Evolutionary conservation across 2,113 vertebrate genomes (phyloP).

Genomic region (Thunnus thynnus): DNA sequence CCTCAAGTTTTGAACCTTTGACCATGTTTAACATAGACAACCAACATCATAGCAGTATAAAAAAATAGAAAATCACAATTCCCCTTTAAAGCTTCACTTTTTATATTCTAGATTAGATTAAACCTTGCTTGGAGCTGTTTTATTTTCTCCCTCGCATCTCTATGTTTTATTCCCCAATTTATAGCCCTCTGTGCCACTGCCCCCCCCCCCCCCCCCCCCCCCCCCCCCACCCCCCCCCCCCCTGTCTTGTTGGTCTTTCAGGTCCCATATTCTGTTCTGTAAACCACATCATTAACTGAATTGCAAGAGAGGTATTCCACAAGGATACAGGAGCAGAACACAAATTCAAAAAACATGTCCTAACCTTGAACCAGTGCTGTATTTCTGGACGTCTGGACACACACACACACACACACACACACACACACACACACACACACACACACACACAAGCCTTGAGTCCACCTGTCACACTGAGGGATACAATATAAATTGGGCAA

Average conservation of each 20-base stretch:
- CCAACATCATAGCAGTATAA: too few relatives aligned
- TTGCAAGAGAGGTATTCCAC: slow-evolving; percentile 2
- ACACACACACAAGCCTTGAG: not conserved
- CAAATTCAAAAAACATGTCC: slow-evolving; percentile 14
- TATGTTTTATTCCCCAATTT: not conserved
- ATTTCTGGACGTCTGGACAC: slow-evolving; percentile 25
- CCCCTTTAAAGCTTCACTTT: slow-evolving; percentile 3
- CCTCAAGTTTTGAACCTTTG: too few relatives aligned
- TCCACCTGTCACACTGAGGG: slow-evolving; percentile 11
- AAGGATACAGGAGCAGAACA: not conserved
- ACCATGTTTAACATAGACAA: too few relatives aligned
- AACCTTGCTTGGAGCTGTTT: not conserved
- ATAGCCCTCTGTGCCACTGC: not conserved
- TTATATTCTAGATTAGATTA: not conserved
- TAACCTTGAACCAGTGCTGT: slow-evolving; percentile 66
- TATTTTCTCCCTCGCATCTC: not conserved
- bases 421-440: slow-evolving; percentile 20
- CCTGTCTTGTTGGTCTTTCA: not conserved
- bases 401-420: not conserved
- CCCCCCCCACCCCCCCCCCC: too few relatives aligned
- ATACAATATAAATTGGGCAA: slow-evolving; percentile 14
- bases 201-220: too few relatives aligned
- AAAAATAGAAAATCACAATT: not conserved
- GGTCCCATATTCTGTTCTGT: not conserved
- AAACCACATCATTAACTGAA: not conserved